Base-by-base conservation (phyloP, 2,113 vertebrate genomes). In the Leptodactylus fuscus region DNA sequence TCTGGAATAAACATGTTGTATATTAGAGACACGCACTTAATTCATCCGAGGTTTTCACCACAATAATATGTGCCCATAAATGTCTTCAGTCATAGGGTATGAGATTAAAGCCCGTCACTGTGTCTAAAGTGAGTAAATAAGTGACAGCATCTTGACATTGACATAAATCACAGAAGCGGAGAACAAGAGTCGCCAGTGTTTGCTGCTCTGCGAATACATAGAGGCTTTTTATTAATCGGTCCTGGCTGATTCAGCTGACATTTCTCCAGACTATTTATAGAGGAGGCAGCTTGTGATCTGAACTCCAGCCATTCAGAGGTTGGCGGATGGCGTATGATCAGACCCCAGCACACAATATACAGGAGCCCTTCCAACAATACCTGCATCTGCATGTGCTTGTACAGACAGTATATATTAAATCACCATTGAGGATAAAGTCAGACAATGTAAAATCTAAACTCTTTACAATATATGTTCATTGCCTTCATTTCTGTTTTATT, bases 181-280 rank as follows among this genome's bases (percentile, higher is more conserved):
- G 51, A 65, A 84, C 55, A 84, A 41, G 62, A 22, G 55, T 48
- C 71, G 4, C 44, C 53, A 84, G 53, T 84, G 67, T 88, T 13
- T 0, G 0, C 22, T 67, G 41, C 34, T 87, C 7, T 86, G 60
- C 16, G 38, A 81, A 86, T 58, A 41, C 36, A 24, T 9, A 81
- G 73, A 44, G 4, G 18, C 62, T 88, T 62, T 87, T 84, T 51
- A 55, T 81, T 87, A 81, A 87, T 84, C 76, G 87, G 27, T 41
- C 0, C 15, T 87, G 89, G 75, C 88, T 85, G 81, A 48, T 82
- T 88, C 71, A 86, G 88, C 84, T 90, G 88, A 88, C 88, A 88
- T 89, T 89, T 91, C 53, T 60, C 85, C 51, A 2, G 4, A 88
- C 85, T 92, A 88, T 90, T 91, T 92, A 92, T 89, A 90, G 91